A percentile compares a stretch with the other conserved stretches of the same genome.
phyloP scores from a whole-genome alignment of 1,140 invertebrate genomes.

The Leptinotarsa texana region DNA sequence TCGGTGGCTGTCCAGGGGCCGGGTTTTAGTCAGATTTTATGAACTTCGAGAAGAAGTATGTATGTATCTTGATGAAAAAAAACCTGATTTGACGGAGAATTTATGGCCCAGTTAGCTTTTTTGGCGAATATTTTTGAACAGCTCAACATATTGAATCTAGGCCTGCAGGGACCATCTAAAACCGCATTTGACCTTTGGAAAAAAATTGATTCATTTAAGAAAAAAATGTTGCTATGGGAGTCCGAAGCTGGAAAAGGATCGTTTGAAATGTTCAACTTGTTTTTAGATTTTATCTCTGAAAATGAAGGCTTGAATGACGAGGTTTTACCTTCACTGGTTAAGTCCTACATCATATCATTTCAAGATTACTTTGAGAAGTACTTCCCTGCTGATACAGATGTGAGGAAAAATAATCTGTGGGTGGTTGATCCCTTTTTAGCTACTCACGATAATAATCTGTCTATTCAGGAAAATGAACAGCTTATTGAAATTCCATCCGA shows the following conservation, averaged over 20 bases:
- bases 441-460: conserved; percentile 16
- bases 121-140: conserved; percentile 12
- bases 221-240: conserved; percentile 14
- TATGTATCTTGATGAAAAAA: conserved; percentile 16
- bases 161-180: neutral
- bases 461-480: conserved; percentile 14
- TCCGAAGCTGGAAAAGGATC: conserved; percentile 18
- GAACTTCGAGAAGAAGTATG: conserved; percentile 20
- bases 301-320: neutral
- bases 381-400: conserved; percentile 10
- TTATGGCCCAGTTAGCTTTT: conserved; percentile 15
- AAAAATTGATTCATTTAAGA: conserved; percentile 15
- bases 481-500: conserved; percentile 27
- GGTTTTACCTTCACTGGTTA: neutral
- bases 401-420: conserved; percentile 2
- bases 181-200: conserved; percentile 12
- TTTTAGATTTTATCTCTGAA: conserved; percentile 1
- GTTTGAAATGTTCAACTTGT: conserved; percentile 9
- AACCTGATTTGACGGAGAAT: neutral
- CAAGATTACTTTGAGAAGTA: conserved; percentile 10
- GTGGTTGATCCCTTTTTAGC: conserved; percentile 8
- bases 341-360: conserved; percentile 1
- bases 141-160: conserved; percentile 9
- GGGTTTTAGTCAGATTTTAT: conserved; percentile 19
- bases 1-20: conserved; percentile 29